Base-by-base conservation (phyloP, 2,888 invertebrate genomes). In the Andrena bicolor region DNA sequence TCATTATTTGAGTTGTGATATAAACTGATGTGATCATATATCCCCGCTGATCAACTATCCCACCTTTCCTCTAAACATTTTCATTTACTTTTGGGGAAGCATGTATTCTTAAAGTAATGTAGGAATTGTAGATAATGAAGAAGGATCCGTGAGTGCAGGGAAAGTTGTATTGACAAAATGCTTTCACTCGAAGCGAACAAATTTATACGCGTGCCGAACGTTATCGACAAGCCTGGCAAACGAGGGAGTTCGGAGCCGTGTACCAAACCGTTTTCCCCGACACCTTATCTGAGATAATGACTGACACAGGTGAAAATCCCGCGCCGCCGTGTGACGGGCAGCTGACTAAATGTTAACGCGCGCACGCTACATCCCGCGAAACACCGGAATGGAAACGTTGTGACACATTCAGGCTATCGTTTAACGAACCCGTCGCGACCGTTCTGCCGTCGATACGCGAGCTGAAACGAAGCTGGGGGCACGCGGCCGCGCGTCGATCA, bases 371-470 rank as follows among this genome's bases (percentile, higher is more conserved):
- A 69, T 53, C 58, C 76, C 32, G n/a, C 56, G 58, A 56, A 56
- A 48, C 60, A 48, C 63, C 63, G 51, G 60, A 75, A 70, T 64
- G 68, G 72, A 82, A 79, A 70, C 82, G 41, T 70, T 76, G 48
- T 75, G 85, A 82, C 85, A 71, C 84, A 77, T 85, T 75, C 82
- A 69, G 82, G 76, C 69, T 82, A 77, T 80, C 84, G 84, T 77
- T 82, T 69, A 82, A 82, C 77, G 79, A 84, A 80, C 77, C 64
- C 65, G 68, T 74, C 68, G 60, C 73, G 26, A 61, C 35, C 28
- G 51, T 41, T 75, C 56, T 41, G n/a, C 61, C 65, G 51, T 68
- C 75, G 65, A 69, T 72, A 49, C 70, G 28, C 49, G 41, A n/a
- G 32, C 56, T 48, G 56, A 70, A 20, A 76, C 26, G 58, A 35